Evolutionary conservation across 2,888 invertebrate species (phyloP).

Genomic region (Melanostoma scalare): DNA sequence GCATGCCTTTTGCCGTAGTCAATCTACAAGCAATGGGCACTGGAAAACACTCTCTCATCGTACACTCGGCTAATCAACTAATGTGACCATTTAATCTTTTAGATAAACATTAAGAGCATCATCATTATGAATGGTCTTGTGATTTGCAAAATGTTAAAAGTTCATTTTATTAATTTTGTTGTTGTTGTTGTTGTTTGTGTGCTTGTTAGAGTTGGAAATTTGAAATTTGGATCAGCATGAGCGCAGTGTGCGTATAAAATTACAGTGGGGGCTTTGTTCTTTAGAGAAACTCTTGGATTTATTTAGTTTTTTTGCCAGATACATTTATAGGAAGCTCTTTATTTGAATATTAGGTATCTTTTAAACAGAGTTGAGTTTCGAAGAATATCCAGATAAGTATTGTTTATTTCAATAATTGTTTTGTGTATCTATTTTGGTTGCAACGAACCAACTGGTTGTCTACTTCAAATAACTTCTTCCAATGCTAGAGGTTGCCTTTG

Average conservation of each 20-base stretch:
- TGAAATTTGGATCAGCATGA: conserved; percentile 24
- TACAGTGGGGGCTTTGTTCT: conserved; percentile 23
- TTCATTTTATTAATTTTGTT: background rate
- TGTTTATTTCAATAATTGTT: too few species aligned
- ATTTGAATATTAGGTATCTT: too few species aligned
- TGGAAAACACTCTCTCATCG: background rate
- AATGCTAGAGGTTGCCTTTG: too few species aligned
- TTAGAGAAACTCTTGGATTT: background rate
- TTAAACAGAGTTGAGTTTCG: too few species aligned
- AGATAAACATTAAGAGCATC: conserved; percentile 71
- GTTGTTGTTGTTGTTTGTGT: background rate
- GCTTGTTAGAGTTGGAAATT: conserved; percentile 12
- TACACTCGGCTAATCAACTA: conserved; percentile 53
- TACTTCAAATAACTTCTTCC: too few species aligned
- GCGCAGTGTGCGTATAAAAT: background rate
- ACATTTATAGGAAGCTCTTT: too few species aligned
- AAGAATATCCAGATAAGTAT: too few species aligned
- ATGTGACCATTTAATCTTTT: conserved; percentile 70
- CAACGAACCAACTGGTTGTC: too few species aligned
- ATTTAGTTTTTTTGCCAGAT: too few species aligned
- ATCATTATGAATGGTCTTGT: conserved; percentile 65
- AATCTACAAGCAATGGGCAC: background rate
- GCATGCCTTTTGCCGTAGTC: conserved; percentile 51
- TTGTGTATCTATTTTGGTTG: too few species aligned
- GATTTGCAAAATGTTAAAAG: conserved; percentile 53